Evolutionary conservation across 1,140 invertebrate species (phyloP), one percentile per base, ranked within the genome.

Genomic region (Pseudobourletiella spinata): DNA sequence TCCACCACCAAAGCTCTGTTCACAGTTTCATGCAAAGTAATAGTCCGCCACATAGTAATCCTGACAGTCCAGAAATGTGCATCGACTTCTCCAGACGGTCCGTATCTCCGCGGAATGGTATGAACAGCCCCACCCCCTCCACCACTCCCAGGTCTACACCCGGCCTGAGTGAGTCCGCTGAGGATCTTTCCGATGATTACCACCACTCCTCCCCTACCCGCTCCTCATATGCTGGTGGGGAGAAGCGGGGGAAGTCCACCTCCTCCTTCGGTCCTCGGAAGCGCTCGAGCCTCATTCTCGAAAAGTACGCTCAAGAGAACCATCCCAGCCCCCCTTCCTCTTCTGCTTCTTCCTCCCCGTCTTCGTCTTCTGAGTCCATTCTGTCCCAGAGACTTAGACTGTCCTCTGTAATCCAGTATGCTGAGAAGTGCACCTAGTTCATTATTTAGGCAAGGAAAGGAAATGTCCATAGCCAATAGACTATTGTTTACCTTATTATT

Each of bases 341-440:
- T 11, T 18, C 48, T 2, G 8, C 59, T 3, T n/a, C 44, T 20
- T 16, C 26, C 18, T 14, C 25, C 35, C 20, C 25, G 22, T 15
- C 59, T 28, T 26, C 43, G 28, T 20, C 58, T 42, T 57, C 52
- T 57, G 68, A 70, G 54, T 70, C 68, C 57, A 70, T 70, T 32
- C 63, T 70, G n/a, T 67, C 65, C 16, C 68, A 70, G 54, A 61
- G 68, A 59, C 63, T 70, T 32, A 59, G 68, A 35, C 63, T 65
- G 28, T 70, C 68, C 26, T 67, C 68, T 26, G 68, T 70, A 29
- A 70, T 70, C 50, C 68, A 70, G 50, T 70, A 70, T 43, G 68
- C 68, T 28, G 68, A 70, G 56, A 65, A 66, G 30, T 70, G 68
- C 52, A 65, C 68, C n/a, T 68, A 65, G 62, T 42, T 26, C 15